These are phyloP conservation scores for Dermatemys mawii DNA, from an alignment of 2,113 vertebrate species.

Conservation along the genomic window DNA sequence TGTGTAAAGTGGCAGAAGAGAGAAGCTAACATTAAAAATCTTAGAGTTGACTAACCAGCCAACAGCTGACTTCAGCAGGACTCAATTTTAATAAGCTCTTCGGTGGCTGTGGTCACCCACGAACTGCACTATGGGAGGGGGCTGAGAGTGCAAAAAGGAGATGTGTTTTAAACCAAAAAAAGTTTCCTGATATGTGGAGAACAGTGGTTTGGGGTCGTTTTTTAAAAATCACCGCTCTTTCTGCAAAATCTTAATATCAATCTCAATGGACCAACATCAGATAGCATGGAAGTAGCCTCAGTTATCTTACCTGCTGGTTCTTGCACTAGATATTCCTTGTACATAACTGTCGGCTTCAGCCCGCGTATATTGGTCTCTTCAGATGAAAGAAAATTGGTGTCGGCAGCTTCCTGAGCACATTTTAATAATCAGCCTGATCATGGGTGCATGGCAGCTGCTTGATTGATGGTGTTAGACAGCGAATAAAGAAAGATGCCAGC, in stretches of 20 bases:
- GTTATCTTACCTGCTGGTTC: slow-evolving; percentile 62
- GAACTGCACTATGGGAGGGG: background rate
- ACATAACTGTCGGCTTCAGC: slow-evolving; percentile 61
- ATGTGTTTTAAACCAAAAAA: background rate
- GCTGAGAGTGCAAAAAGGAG: background rate
- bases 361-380: slow-evolving; percentile 74
- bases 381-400: slow-evolving; percentile 78
- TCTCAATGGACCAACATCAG: slow-evolving; percentile 16
- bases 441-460: slow-evolving; percentile 80
- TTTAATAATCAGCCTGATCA: slow-evolving; percentile 83
- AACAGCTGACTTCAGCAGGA: background rate
- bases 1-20: slow-evolving; percentile 23
- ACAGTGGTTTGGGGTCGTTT: background rate
- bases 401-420: slow-evolving; percentile 78
- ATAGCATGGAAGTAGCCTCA: background rate
- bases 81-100: background rate
- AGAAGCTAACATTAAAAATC: background rate
- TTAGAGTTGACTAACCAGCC: background rate
- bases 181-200: background rate
- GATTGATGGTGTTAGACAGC: slow-evolving; percentile 82
- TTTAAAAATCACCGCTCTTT: background rate
- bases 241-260: slow-evolving; percentile 6
- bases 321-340: slow-evolving; percentile 64
- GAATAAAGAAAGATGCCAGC: slow-evolving; percentile 83
- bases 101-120: background rate